Percentiles rank a stretch among this genome's conserved stretches.
Evolutionary conservation across 2,888 invertebrate species (phyloP).

Genomic region (Carcina quercana): DNA sequence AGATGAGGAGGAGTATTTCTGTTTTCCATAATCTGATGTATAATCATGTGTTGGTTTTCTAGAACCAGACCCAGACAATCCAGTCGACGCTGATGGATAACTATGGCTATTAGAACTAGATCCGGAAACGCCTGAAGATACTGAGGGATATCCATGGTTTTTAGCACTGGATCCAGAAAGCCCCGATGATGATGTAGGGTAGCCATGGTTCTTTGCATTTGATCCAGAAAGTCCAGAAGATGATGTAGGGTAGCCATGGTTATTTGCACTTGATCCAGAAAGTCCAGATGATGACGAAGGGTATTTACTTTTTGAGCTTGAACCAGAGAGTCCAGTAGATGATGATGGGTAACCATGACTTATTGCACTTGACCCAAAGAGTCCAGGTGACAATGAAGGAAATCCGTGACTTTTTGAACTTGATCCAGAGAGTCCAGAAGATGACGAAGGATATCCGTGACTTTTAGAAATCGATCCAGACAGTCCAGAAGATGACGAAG

Average conservation of each 20-base stretch:
- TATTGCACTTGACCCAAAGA: slow-evolving; percentile 12
- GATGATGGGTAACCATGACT: too few species aligned
- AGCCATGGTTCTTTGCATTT: slow-evolving; percentile 5
- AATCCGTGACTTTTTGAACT: slow-evolving; percentile 9
- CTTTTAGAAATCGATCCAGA: slow-evolving; percentile 9
- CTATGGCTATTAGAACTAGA: slow-evolving; percentile 15
- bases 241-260: slow-evolving; percentile 2
- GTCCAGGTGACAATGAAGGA: slow-evolving; percentile 11
- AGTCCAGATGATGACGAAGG: slow-evolving; percentile 4
- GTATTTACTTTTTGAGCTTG: slow-evolving; percentile 5
- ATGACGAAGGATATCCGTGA: slow-evolving; percentile 10
- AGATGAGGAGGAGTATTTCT: too few species aligned
- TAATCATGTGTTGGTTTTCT: too few species aligned
- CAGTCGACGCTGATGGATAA: slow-evolving; percentile 12
- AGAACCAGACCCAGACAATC: slow-evolving; percentile 16
- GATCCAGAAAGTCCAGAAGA: slow-evolving; percentile 13
- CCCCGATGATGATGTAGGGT: slow-evolving; percentile 19
- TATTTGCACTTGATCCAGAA: slow-evolving; percentile 1
- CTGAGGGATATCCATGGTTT: slow-evolving; percentile 20
- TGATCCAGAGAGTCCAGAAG: slow-evolving; percentile 8
- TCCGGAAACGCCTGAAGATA: slow-evolving; percentile 20
- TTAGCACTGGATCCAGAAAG: too few species aligned
- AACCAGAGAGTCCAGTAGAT: slow-evolving; percentile 10
- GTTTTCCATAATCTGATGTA: too few species aligned
- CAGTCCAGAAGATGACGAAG: slow-evolving; percentile 7